phyloP scores from a whole-genome alignment of 2,113 vertebrate genomes.

The Alaudala cheleensis region DNA sequence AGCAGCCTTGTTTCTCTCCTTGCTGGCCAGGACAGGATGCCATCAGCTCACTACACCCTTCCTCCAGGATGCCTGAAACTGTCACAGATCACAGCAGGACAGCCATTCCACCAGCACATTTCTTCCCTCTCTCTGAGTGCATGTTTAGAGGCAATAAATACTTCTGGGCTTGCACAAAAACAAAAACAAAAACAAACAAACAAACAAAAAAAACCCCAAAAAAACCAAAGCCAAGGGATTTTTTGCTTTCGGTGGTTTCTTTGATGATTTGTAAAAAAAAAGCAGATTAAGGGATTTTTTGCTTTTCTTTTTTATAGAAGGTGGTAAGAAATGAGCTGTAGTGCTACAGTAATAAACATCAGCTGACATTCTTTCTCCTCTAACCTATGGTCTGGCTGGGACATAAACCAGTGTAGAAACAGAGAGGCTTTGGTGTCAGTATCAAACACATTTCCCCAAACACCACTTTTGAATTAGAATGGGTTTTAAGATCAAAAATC shows the following conservation, averaged over 20 bases:
- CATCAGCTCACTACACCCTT: neutral
- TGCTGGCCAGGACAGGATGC: neutral
- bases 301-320: neutral
- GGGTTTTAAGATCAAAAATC: neutral
- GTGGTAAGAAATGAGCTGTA: neutral
- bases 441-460: neutral
- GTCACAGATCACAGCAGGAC: neutral
- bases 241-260: too few relatives aligned
- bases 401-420: neutral
- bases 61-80: neutral
- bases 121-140: neutral
- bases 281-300: neutral
- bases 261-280: neutral
- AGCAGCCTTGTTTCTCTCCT: neutral
- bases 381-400: neutral
- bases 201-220: neutral
- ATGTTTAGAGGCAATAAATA: neutral
- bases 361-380: neutral
- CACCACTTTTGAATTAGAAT: neutral
- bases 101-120: neutral
- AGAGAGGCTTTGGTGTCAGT: neutral
- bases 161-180: neutral
- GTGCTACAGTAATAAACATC: neutral
- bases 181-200: neutral
- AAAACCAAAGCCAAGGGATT: neutral